phyloP scores from a whole-genome alignment of 1,140 invertebrate species.

The Drosophila lacteicornis region DNA sequence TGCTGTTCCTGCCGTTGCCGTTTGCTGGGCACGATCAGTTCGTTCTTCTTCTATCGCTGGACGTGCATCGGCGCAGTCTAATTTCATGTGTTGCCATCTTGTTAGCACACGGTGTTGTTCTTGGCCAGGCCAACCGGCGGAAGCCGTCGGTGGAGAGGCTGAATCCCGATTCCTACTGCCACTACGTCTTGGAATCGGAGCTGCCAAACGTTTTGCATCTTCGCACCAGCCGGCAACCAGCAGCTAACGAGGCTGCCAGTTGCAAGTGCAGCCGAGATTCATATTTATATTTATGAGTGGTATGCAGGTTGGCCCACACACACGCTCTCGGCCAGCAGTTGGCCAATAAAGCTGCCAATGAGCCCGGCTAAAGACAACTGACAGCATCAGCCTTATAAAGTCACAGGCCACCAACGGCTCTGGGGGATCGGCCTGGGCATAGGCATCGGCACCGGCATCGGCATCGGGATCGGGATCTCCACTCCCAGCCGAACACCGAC shows the following conservation, averaged over 20 bases:
- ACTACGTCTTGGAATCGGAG: conserved; percentile 12
- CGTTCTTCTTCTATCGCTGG: conserved; percentile 68
- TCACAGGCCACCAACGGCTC: conserved; percentile 65
- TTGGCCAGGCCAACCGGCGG: conserved; percentile 21
- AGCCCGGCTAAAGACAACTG: conserved; percentile 71
- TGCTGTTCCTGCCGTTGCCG: conserved; percentile 51
- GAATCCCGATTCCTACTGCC: neutral
- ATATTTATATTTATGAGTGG: conserved; percentile 81
- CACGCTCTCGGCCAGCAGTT: conserved; percentile 14
- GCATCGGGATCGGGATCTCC: conserved; percentile 40
- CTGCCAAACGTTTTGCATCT: conserved; percentile 72
- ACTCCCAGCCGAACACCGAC: conserved; percentile 9
- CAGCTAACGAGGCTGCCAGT: conserved; percentile 61
- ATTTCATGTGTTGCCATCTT: conserved; percentile 82
- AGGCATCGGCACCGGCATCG: conserved; percentile 7
- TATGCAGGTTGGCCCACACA: conserved; percentile 66
- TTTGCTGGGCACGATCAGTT: conserved; percentile 74
- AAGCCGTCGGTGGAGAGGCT: conserved; percentile 17
- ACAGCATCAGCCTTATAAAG: conserved; percentile 75
- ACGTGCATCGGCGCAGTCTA: conserved; percentile 81
- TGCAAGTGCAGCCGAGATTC: conserved; percentile 72
- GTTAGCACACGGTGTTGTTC: conserved; percentile 56
- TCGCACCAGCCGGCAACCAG: conserved; percentile 52
- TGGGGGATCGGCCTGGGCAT: conserved; percentile 16
- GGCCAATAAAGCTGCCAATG: conserved; percentile 79